Conservation (phyloP, 2,113 vertebrate species). For the Pelmatolapia mariae region DNA sequence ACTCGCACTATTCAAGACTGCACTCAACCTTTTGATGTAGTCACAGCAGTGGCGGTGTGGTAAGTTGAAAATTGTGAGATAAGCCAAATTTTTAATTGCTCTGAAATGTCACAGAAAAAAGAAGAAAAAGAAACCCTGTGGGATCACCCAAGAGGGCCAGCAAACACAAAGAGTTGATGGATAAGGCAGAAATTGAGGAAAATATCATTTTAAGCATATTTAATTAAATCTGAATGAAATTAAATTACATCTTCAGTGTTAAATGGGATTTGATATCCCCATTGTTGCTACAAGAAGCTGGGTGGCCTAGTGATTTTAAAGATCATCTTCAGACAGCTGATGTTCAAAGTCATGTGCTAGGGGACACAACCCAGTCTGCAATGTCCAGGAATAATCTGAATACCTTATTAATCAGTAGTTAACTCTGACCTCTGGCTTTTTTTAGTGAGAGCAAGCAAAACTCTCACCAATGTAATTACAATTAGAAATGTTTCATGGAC, state of each 20-base stretch:
- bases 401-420: neutral
- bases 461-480: neutral
- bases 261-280: constrained; percentile 1
- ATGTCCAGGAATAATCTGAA: neutral
- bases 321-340: neutral
- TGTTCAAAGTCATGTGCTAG: neutral
- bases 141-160: neutral
- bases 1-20: neutral
- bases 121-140: neutral
- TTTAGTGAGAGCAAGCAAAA: neutral
- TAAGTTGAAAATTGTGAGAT: neutral
- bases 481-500: neutral
- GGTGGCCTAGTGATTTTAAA: constrained; percentile 1
- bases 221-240: constrained; percentile 23
- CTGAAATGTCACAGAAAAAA: constrained; percentile 6
- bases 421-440: neutral
- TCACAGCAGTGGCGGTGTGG: neutral
- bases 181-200: neutral
- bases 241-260: neutral
- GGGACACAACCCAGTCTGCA: neutral
- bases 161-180: constrained; percentile 12
- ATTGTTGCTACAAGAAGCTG: neutral
- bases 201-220: neutral
- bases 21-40: neutral
- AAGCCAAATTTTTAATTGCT: constrained; percentile 6